Evolutionary conservation across 2,113 vertebrate species (phyloP).

Genomic region (Mystacornis crossleyi): DNA sequence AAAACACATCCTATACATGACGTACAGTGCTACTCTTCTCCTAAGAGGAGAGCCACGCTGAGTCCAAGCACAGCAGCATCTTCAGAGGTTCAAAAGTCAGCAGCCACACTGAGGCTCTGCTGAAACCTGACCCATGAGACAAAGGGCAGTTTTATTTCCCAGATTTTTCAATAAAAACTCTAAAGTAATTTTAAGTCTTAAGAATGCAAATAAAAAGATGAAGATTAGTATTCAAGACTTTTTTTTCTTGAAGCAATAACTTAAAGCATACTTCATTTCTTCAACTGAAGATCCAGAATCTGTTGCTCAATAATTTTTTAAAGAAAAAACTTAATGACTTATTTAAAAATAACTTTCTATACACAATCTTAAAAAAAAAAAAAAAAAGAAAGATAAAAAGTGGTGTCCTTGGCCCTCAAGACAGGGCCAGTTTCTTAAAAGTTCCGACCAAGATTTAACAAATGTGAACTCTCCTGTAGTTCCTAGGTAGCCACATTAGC

Average conservation of each 20-base stretch:
- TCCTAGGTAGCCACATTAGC: not conserved
- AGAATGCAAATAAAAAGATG: not conserved
- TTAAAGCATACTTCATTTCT: not conserved
- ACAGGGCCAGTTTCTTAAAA: not conserved
- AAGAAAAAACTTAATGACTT: not conserved
- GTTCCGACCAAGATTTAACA: not conserved
- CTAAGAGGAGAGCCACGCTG: not conserved
- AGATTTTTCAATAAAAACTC: not conserved
- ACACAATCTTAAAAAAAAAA: not conserved
- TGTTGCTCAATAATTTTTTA: not conserved
- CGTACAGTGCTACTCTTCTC: not conserved
- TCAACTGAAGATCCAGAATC: not conserved
- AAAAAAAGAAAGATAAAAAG: too few relatives aligned
- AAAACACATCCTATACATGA: not conserved
- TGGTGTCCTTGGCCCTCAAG: not conserved
- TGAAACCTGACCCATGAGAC: not conserved
- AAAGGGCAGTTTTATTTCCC: not conserved
- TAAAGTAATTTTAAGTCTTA: not conserved
- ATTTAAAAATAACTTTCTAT: not conserved
- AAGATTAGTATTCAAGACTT: not conserved
- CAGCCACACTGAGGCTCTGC: not conserved
- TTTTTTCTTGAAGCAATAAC: not conserved
- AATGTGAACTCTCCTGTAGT: not conserved
- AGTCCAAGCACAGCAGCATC: not conserved
- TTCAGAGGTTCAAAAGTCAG: not conserved